Conservation (phyloP, 2,888 invertebrate species). For the Drosophila nr. medialis region DNA sequence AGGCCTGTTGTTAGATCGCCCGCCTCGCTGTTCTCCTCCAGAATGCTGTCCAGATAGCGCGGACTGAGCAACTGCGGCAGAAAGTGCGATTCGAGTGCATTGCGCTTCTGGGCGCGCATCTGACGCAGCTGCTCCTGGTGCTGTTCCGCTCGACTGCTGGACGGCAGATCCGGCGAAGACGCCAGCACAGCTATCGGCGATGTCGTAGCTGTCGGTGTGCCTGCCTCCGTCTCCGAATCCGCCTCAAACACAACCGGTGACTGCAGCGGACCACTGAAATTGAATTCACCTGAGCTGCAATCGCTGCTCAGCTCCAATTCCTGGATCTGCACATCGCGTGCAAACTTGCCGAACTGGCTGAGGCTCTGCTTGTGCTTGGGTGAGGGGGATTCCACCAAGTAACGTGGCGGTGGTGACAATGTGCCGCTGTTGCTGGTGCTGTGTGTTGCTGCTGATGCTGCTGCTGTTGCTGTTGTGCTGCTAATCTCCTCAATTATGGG, state of each 20-base stretch:
- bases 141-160: constrained; percentile 70
- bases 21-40: constrained; percentile 90
- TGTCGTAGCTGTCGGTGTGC: constrained; percentile 24
- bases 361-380: constrained; percentile 47
- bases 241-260: constrained; percentile 87
- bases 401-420: constrained; percentile 72
- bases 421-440: constrained; percentile 51
- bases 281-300: constrained; percentile 81
- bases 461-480: constrained; percentile 49
- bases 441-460: constrained; percentile 6
- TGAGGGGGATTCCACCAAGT: constrained; percentile 73
- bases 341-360: constrained; percentile 44
- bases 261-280: constrained; percentile 69
- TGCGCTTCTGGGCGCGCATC: constrained; percentile 86
- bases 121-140: constrained; percentile 83
- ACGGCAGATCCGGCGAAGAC: constrained; percentile 60
- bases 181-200: constrained; percentile 14
- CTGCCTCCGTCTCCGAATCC: constrained; percentile 86
- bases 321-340: constrained; percentile 78
- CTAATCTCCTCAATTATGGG: constrained; percentile 69
- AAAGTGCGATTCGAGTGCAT: constrained; percentile 86
- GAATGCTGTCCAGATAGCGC: constrained; percentile 90
- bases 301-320: constrained; percentile 84
- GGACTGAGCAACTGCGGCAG: constrained; percentile 87
- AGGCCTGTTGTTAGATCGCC: constrained; percentile 77